Conservation (phyloP, 2,888 invertebrate species). For the Psococerastis gibbosa region DNA sequence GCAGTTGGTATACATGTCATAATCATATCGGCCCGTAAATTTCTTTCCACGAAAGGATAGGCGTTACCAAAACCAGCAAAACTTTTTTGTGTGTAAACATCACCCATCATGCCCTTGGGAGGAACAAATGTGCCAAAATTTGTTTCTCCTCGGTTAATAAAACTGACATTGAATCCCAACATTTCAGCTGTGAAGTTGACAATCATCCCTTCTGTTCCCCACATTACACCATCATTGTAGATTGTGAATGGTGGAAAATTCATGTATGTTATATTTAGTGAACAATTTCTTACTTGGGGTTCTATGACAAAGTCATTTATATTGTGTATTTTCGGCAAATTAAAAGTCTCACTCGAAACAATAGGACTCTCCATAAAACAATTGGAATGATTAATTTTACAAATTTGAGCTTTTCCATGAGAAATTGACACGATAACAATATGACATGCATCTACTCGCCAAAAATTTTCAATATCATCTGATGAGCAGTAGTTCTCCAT, state of each 20-base stretch:
- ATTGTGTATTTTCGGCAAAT: too few species aligned
- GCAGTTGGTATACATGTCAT: neutral
- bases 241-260: neutral
- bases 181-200: neutral
- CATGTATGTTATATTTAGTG: too few species aligned
- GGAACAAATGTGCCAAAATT: neutral
- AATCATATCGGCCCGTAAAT: neutral
- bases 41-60: neutral
- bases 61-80: neutral
- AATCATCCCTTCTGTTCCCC: neutral
- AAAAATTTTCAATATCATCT: too few species aligned
- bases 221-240: neutral
- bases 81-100: neutral
- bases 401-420: too few species aligned
- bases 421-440: too few species aligned
- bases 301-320: too few species aligned
- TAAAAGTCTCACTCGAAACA: too few species aligned
- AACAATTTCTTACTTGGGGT: too few species aligned
- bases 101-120: neutral
- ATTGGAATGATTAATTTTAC: too few species aligned
- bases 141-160: neutral
- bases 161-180: neutral
- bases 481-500: too few species aligned
- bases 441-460: too few species aligned
- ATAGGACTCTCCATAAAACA: too few species aligned